Conservation (phyloP, 2,113 vertebrate genomes). For the Mus spicilegus region DNA sequence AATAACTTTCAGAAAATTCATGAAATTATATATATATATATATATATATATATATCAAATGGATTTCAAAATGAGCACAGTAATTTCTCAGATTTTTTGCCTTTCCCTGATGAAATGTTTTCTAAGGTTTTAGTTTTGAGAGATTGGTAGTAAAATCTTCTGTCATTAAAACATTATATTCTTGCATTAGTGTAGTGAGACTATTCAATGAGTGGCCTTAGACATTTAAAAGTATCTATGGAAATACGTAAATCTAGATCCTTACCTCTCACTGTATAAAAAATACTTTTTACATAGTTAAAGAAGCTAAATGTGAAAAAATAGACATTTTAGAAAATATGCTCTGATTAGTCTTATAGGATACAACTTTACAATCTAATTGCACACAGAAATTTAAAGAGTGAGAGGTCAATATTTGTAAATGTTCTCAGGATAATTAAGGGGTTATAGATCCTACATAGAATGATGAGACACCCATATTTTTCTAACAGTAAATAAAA, state of each 20-base stretch:
- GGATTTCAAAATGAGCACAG: background rate
- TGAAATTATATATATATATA: background rate
- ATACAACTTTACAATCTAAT: slow-evolving; percentile 23
- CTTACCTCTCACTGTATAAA: background rate
- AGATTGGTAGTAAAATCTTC: background rate
- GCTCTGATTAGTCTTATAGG: background rate
- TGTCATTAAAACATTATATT: slow-evolving; percentile 2
- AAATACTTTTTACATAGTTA: background rate
- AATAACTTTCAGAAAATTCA: no score
- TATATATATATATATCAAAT: background rate
- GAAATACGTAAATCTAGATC: background rate
- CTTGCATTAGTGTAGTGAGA: background rate
- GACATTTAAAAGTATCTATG: background rate
- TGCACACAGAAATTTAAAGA: background rate
- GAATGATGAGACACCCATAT: background rate
- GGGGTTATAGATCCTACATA: background rate
- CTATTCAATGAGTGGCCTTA: background rate
- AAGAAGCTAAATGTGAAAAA: slow-evolving; percentile 19
- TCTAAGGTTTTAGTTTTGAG: background rate
- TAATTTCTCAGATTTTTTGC: background rate
- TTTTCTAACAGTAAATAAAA: background rate
- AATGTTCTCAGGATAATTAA: background rate
- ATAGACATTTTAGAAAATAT: background rate
- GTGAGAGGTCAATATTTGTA: background rate
- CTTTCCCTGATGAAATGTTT: background rate